Evolutionary conservation across 2,888 invertebrate species (phyloP), one percentile per base, ranked within the genome.

Genomic region (Leptopilina syphax): DNA sequence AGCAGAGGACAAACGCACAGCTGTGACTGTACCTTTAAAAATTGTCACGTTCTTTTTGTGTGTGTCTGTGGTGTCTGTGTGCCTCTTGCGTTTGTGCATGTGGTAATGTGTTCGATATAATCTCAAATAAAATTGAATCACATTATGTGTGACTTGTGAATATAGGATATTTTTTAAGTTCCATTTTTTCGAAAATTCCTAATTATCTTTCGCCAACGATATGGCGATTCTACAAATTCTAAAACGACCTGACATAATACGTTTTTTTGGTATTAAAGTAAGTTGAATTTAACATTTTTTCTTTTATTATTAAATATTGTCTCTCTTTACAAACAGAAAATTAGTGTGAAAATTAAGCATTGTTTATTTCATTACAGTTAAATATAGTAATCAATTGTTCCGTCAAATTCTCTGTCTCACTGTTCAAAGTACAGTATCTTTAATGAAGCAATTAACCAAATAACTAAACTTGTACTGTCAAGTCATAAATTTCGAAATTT

Each of bases 171-270:
- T 50, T 81, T 84, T 85, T 82, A 84, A 79, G 81, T 83, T 84
- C 83, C 67, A 77, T 44, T 78, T 65, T 34, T 77, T 79, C 13
- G 24, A 81, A 24, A 66, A 60, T 73, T 5, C 5, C 44, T 41
- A 44, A 77, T 67, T 76, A 80, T 78, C 78, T 57, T 18, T 77
- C 63, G 60, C 66, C n/a, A 9, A 57, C 70, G 83, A 81, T 83
- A 91, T 91, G 90, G 87, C 90, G 82, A 88, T 87, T 80, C 86
- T 88, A 82, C 90, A 89, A 86, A 88, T 89, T 84, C 83, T 91
- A n/a, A 83, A 88, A 79, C 89, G 90, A 13, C 84, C 89, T 67
- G 86, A 87, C 79, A 86, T 91, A 79, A 81, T 84, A 47, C 88
- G 85, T 83, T 84, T 89, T 77, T 85, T 86, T 77, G 89, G 90